Evolutionary conservation across 2,888 invertebrate genomes (phyloP), one percentile per base, ranked within the genome.

Genomic region (Branchipolynoe longqiensis): DNA sequence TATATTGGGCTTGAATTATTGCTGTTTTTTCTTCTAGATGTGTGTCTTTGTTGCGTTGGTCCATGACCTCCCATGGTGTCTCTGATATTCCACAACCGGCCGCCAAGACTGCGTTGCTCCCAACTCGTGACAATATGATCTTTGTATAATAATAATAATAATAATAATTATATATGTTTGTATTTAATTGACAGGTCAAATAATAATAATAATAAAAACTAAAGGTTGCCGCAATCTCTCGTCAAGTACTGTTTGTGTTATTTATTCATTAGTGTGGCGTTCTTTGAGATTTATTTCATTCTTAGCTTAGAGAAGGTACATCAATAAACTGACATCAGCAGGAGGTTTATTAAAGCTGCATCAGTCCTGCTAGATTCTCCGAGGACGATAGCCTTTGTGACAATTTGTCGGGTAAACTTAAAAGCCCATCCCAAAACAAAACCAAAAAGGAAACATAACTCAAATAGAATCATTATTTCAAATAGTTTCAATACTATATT

Each of bases 81-180:
- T n/a, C n/a, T 38, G 2, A 22, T 22, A 41, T 41, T 4, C 41
- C n/a, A 40, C 18, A 62, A 25, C n/a, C 28, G n/a, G 8, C 8
- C 38, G 38, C 22, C 31, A 25, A 2, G 48, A 12, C 4, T 6
- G 54, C 28, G 78, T 54, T 40, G 41, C 48, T 48, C 28, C 33
- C 48, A n/a, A 2, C 28, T 33, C 41, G 6, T 25, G 41, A 4
- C 41, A 48, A 78, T 78, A 33, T 25, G 78, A 41, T 28, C 33
- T 78, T 74, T 48, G 41, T 78, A 31, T 48, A 41, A 48, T 78
- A 25, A 41, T 78, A n/a, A n/a, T n/a, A n/a, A n/a, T n/a, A n/a
- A n/a, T n/a, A n/a, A n/a, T n/a, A n/a, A n/a, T n/a, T n/a, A n/a
- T 78, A 48, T 78, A 12, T 78, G 78, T 48, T 78, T 78, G 78